Evolutionary conservation across 2,113 vertebrate genomes (phyloP).

Genomic region (Varanus salvator): DNA sequence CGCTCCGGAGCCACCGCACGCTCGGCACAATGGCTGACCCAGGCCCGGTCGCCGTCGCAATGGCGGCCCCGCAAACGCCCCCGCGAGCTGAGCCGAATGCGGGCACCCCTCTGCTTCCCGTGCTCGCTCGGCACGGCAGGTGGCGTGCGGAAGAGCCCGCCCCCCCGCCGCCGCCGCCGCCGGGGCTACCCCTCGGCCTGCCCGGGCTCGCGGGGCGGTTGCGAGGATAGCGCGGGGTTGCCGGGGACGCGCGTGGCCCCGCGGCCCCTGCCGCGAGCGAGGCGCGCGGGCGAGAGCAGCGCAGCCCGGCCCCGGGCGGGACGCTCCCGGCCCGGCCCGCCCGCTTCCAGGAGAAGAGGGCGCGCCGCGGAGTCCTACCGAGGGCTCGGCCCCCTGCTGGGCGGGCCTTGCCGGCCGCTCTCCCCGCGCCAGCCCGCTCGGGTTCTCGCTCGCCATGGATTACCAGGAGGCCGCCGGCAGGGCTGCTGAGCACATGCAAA

Average conservation of each 20-base stretch:
- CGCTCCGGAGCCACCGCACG: too few relatives aligned
- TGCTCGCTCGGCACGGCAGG: background rate
- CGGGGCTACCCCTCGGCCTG: background rate
- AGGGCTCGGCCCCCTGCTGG: background rate
- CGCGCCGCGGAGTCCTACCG: background rate
- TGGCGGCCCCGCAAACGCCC: too few relatives aligned
- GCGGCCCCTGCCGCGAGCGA: too few relatives aligned
- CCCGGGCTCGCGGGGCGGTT: background rate
- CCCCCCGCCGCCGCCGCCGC: too few relatives aligned
- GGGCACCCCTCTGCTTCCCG: accelerated
- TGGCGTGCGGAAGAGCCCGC: background rate
- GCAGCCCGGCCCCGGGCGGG: too few relatives aligned
- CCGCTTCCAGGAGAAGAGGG: too few relatives aligned
- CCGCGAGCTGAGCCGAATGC: too few relatives aligned
- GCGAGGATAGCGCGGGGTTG: background rate
- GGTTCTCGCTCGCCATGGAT: slow-evolving; percentile 70
- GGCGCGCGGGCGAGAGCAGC: too few relatives aligned
- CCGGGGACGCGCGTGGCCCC: too few relatives aligned
- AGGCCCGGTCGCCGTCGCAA: too few relatives aligned
- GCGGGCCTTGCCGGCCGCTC: background rate
- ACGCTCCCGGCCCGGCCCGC: too few relatives aligned
- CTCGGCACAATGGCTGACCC: too few relatives aligned
- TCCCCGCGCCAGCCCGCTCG: background rate
- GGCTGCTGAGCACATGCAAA: slow-evolving; percentile 80
- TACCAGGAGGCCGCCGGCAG: slow-evolving; percentile 64